A percentile compares a stretch with the other conserved stretches of the same genome.
Conservation (phyloP, 1,140 invertebrate species). For the Maniola jurtina region DNA sequence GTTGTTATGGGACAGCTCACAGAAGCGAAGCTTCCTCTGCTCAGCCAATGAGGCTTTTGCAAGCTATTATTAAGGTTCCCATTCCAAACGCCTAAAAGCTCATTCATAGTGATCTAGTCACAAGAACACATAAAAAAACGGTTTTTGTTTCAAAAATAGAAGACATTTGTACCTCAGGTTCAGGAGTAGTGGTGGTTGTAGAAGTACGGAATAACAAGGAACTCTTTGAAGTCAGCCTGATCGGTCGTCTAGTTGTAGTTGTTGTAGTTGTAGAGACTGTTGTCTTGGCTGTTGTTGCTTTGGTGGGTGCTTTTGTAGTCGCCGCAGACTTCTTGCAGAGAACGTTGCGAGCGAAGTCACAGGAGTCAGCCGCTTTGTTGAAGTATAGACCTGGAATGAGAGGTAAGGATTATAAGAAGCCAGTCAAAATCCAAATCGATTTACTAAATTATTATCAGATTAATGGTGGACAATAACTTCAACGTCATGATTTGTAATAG, state of each 20-base stretch:
- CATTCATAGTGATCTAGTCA: too few relatives aligned
- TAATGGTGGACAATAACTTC: too few relatives aligned
- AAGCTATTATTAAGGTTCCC: too few relatives aligned
- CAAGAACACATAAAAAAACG: too few relatives aligned
- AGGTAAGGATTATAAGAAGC: background rate
- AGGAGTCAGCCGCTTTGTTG: conserved; percentile 94
- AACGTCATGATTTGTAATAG: too few relatives aligned
- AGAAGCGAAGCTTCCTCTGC: too few relatives aligned
- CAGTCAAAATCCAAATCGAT: too few relatives aligned
- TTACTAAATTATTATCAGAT: too few relatives aligned
- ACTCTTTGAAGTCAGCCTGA: conserved; percentile 62
- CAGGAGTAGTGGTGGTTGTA: conserved; percentile 42
- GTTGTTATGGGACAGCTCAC: too few relatives aligned
- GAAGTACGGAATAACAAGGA: conserved; percentile 69
- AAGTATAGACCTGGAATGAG: conserved; percentile 86
- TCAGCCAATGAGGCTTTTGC: too few relatives aligned
- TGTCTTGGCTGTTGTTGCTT: conserved; percentile 73
- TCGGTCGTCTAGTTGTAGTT: conserved; percentile 70
- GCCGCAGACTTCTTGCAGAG: conserved; percentile 82
- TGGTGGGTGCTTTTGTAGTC: conserved; percentile 77
- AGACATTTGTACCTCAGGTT: conserved; percentile 48
- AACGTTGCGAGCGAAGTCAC: conserved; percentile 94
- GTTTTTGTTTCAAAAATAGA: too few relatives aligned
- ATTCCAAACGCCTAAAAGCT: too few relatives aligned
- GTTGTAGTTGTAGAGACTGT: conserved; percentile 75